Conservation (phyloP, 2,797 vertebrate species). For the Ctenopoma multispine region DNA sequence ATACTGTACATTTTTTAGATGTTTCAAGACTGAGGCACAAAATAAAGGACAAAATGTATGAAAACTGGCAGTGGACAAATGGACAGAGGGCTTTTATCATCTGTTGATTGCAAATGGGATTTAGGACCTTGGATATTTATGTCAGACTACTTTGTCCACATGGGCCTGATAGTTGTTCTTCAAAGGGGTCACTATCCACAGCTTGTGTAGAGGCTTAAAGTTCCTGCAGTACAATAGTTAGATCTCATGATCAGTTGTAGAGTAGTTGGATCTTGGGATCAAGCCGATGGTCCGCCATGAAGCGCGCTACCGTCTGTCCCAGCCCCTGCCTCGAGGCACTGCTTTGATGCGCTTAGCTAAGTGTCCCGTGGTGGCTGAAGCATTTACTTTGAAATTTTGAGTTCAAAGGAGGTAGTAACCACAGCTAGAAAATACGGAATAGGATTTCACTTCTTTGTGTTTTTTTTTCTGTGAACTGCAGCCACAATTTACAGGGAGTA, state of each 20-base stretch:
- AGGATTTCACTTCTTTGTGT: conserved; percentile 52
- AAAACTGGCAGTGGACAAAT: neutral
- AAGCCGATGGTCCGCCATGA: conserved; percentile 48
- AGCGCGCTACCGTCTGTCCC: conserved; percentile 56
- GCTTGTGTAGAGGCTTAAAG: conserved; percentile 33
- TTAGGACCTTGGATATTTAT: conserved; percentile 22
- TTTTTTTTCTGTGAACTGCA: conserved; percentile 42
- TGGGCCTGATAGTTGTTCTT: conserved; percentile 25
- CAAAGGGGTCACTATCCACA: conserved; percentile 30
- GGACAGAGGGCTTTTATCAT: conserved; percentile 31
- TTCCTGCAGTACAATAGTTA: conserved; percentile 41
- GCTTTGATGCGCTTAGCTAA: conserved; percentile 70
- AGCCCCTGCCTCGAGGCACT: conserved; percentile 51
- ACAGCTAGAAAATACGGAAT: conserved; percentile 57
- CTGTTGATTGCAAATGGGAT: conserved; percentile 27
- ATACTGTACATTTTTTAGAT: conserved; percentile 17
- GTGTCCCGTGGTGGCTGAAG: conserved; percentile 61
- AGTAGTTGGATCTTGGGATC: conserved; percentile 53
- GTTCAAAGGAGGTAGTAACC: conserved; percentile 65
- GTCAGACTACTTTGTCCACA: conserved; percentile 23
- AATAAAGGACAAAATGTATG: conserved; percentile 17
- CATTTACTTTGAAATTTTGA: conserved; percentile 70
- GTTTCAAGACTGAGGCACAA: conserved; percentile 4
- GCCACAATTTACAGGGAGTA: conserved; percentile 48
- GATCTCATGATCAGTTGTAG: conserved; percentile 47